Base-by-base conservation (phyloP, 2,113 vertebrate species). In the Mastomys natalensis region DNA sequence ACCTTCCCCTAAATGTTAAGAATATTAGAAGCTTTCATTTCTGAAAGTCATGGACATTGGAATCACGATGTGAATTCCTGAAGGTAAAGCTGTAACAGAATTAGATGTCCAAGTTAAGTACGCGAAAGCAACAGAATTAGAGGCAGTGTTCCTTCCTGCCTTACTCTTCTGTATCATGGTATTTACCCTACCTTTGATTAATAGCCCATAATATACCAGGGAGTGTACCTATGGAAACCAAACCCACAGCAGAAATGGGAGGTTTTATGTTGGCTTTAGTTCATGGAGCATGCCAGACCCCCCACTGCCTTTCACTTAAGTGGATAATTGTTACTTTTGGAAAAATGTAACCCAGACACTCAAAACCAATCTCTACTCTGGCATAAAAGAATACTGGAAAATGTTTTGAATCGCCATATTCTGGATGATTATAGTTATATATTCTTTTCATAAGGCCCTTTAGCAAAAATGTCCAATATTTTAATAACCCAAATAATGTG, bases 391-490 rank as follows among this genome's bases (percentile, higher is more conserved):
- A 13, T 66, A 80, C 64, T 51, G 15, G 48, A 76, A 96, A 86
- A 53, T 16, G n/a, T 11, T 76, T 86, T 48, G 93, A 96, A 68
- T 95, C 55, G 17, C 70, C 77, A 6, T 90, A 76, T 62, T 80
- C 55, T 17, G 8, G 85, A 26, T 76, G 73, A 64, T 74, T 43
- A 43, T 24, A 74, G 72, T 77, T 84, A 74, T 74, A 24, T 26
- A 84, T 53, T 55, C 43, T 89, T 93, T n/a, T 96, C 17, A 88
- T 51, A 91, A 85, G 48, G 16, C 58, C 34, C 87, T 86, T 94
- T 80, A 81, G 34, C n/a, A 4, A 70, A 60, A 66, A 91, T 81
- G 58, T 53, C 90, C 90, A 68, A 15, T 60, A 16, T 87, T n/a
- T 93, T 93, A 68, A 90, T 48, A 81, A 87, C 16, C 37, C 58